Evolutionary conservation across 2,888 invertebrate genomes (phyloP).

Genomic region (Lepidochrysops patricia): DNA sequence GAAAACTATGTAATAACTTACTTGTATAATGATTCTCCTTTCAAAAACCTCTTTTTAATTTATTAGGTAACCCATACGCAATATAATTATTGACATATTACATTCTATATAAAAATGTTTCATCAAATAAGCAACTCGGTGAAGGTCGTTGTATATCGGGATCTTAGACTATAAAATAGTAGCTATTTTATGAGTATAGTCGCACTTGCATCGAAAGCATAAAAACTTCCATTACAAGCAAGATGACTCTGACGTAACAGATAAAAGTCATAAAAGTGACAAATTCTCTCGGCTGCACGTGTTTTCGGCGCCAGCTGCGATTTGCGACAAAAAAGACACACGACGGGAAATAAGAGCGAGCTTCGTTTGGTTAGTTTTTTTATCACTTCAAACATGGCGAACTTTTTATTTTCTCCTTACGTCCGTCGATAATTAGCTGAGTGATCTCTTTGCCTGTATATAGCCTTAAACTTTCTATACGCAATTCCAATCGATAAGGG

Average conservation of each 20-base stretch:
- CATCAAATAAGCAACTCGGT: too few relatives aligned
- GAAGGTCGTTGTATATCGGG: too few relatives aligned
- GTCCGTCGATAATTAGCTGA: slow-evolving; percentile 24
- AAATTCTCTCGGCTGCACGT: slow-evolving; percentile 17
- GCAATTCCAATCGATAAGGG: slow-evolving; percentile 2
- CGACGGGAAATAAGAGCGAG: slow-evolving; percentile 63
- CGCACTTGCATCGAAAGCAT: neutral
- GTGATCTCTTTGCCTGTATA: slow-evolving; percentile 21
- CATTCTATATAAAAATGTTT: too few relatives aligned
- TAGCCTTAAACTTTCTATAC: slow-evolving; percentile 13
- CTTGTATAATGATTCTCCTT: too few relatives aligned
- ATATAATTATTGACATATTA: too few relatives aligned
- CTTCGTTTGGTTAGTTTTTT: slow-evolving; percentile 51
- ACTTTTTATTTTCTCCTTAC: slow-evolving; percentile 26
- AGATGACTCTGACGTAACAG: neutral
- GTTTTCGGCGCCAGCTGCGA: slow-evolving; percentile 44
- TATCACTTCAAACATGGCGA: slow-evolving; percentile 25
- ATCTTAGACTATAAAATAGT: too few relatives aligned
- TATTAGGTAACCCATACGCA: too few relatives aligned
- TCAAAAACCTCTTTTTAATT: too few relatives aligned
- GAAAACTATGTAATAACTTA: neutral
- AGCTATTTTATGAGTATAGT: too few relatives aligned
- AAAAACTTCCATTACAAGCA: neutral
- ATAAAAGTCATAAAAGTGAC: slow-evolving; percentile 17
- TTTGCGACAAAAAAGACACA: slow-evolving; percentile 57